A percentile compares a stretch with the other conserved stretches of the same genome.
These are phyloP conservation scores for Sinopyrophorus schimmeli DNA, from an alignment of 2,888 invertebrate genomes.

Conservation along the genomic window DNA sequence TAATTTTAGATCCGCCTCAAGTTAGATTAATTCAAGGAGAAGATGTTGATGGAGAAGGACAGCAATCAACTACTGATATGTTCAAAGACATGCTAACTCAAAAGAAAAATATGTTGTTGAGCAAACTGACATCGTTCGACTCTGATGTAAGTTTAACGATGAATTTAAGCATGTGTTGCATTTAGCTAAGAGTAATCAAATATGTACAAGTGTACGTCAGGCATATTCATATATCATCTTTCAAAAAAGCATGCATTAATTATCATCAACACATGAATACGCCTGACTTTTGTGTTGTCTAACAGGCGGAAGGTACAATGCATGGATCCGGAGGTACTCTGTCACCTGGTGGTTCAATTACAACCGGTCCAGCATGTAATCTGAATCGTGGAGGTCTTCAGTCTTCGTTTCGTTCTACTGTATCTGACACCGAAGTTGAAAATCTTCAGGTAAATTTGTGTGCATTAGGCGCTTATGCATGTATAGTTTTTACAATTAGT, in stretches of 20 bases:
- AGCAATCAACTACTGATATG: conserved; percentile 85
- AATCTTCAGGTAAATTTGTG: conserved; percentile 76
- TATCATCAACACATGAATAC: conserved; percentile 37
- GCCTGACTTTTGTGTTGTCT: conserved; percentile 51
- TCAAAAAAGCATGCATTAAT: no score
- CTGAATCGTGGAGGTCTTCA: conserved; percentile 71
- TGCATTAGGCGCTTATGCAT: conserved; percentile 23
- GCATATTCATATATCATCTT: conserved; percentile 27
- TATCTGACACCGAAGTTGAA: conserved; percentile 93
- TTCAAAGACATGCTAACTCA: conserved; percentile 92
- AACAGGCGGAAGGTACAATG: conserved; percentile 64
- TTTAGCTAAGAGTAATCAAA: conserved; percentile 1
- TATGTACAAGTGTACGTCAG: conserved; percentile 21
- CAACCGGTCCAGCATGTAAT: conserved; percentile 73
- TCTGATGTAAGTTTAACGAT: conserved; percentile 75
- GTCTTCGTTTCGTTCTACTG: conserved; percentile 83
- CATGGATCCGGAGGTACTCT: conserved; percentile 65
- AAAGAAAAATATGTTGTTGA: conserved; percentile 84
- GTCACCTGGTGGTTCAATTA: conserved; percentile 74
- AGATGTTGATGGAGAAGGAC: conserved; percentile 67
- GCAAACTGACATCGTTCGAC: conserved; percentile 86
- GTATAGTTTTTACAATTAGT: conserved; percentile 6
- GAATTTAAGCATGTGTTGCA: conserved; percentile 3
- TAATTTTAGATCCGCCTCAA: conserved; percentile 61
- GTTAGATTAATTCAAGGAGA: conserved; percentile 61